These are phyloP conservation scores for Strongylocentrotus purpuratus DNA, from an alignment of 35 echinoderm and acorn worm species.

Conservation along the genomic window DNA sequence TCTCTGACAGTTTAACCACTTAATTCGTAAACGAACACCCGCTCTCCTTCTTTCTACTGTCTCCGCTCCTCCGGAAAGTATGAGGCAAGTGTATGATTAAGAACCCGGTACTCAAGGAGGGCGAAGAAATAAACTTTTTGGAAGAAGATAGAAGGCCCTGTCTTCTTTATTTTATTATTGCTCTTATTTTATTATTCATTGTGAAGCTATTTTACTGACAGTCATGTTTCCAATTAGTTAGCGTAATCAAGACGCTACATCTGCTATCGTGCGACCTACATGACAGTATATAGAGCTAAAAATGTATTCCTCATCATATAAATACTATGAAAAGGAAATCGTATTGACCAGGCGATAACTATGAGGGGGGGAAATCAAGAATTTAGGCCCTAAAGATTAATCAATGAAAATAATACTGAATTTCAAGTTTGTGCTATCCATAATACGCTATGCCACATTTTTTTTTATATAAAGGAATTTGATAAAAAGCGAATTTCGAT, in stretches of 20 bases:
- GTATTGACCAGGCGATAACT: too few relatives aligned
- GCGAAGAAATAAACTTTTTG: slow-evolving; percentile 14
- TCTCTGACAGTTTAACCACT: slow-evolving; percentile 49
- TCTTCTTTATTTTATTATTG: neutral
- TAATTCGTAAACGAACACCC: slow-evolving; percentile 51
- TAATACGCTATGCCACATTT: too few relatives aligned
- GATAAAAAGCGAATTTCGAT: too few relatives aligned
- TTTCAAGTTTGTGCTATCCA: too few relatives aligned
- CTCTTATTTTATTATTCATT: neutral
- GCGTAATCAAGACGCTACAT: neutral
- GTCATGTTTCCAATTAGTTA: neutral
- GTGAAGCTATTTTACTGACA: neutral
- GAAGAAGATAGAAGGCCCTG: neutral
- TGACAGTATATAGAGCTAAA: too few relatives aligned
- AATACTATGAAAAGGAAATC: too few relatives aligned
- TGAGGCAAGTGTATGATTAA: slow-evolving; percentile 45
- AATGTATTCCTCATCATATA: too few relatives aligned
- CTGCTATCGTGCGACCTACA: too few relatives aligned
- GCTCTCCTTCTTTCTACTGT: slow-evolving; percentile 10
- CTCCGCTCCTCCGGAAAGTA: slow-evolving; percentile 15
- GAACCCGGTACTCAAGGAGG: neutral
- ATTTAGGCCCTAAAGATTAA: too few relatives aligned
- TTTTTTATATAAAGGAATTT: too few relatives aligned
- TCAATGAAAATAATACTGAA: too few relatives aligned
- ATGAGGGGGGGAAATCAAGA: too few relatives aligned